Conservation (phyloP, 2,113 vertebrate genomes). For the Zosterops borbonicus region DNA sequence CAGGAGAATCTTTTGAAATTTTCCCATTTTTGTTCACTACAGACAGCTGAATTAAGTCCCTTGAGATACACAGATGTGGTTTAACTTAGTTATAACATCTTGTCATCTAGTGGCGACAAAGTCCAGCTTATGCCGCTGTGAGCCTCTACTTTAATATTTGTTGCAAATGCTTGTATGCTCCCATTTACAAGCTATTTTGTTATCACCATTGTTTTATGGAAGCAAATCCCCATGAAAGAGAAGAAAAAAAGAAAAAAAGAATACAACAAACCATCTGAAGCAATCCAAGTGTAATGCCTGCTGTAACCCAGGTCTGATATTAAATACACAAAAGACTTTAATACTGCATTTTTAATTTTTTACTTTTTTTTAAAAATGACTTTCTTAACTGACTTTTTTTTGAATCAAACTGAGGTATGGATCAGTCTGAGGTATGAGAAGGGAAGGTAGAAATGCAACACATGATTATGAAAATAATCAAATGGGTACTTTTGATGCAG, state of each 20-base stretch:
- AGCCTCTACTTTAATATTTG: conserved; percentile 89
- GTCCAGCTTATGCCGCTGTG: conserved; percentile 99
- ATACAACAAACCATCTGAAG: conserved; percentile 89
- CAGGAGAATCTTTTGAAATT: conserved; percentile 90
- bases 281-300: conserved; percentile 84
- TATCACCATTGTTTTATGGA: conserved; percentile 88
- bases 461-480: conserved; percentile 66
- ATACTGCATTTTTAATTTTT: neutral
- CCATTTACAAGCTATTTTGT: conserved; percentile 92
- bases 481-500: conserved; percentile 69
- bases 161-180: conserved; percentile 85
- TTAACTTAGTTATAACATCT: conserved; percentile 94
- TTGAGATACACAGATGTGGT: conserved; percentile 97
- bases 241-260: conserved; percentile 75
- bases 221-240: conserved; percentile 81
- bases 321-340: conserved; percentile 72
- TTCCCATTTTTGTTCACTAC: conserved; percentile 90
- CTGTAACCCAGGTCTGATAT: conserved; percentile 62
- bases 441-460: conserved; percentile 76
- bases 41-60: conserved; percentile 99
- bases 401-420: conserved; percentile 86
- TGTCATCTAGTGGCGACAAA: conserved; percentile 99
- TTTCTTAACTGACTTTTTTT: conserved; percentile 75
- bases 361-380: neutral
- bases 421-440: conserved; percentile 88